Evolutionary conservation across 2,113 vertebrate genomes (phyloP), one percentile per base, ranked within the genome.

Genomic region (Carassius gibelio): DNA sequence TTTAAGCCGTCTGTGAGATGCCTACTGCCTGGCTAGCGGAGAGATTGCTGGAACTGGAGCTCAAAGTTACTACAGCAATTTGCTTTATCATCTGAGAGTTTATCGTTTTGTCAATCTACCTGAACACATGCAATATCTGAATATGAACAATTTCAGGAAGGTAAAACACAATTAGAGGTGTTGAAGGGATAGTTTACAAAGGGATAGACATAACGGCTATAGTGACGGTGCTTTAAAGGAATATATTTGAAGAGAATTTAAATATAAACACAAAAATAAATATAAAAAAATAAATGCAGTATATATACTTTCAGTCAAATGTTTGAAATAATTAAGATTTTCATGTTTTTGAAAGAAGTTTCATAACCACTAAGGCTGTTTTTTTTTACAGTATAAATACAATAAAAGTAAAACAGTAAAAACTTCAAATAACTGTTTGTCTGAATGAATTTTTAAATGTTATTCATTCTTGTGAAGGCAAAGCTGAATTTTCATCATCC

Each of bases 1-100:
- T 93, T 92, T 89, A 92, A 90, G 86, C 90, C 81, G 15, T 57
- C 83, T 81, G 36, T 14, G 21, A 45, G 42, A 66, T 50, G 23
- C 83, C 66, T 82, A 82, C 45, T 23, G 61, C 81, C 77, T 75
- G 82, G 64, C 62, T 74, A 77, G 30, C 34, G 21, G 59, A 79
- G 50, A 62, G 82, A 52, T 8, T 26, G 34, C 36, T 75, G 71
- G 10, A 69, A 66, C 1, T 17, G 5, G 66, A 82, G 30, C 26
- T 71, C 34, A 50, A 26, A 34, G 38, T 68, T 77, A 66, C 5
- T 19, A 52, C 7, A 55, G 48, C 2, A 23, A 57, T 50, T 17
- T 50, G 15, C 62, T 72, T 82, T 34, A 61, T 62, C 72, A 8
- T 68, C 8, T 36, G 45, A 8, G 17, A 36, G 15, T 36, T 10